These are phyloP conservation scores for Pampusana beccarii DNA, from an alignment of 2,113 vertebrate species.

Conservation along the genomic window DNA sequence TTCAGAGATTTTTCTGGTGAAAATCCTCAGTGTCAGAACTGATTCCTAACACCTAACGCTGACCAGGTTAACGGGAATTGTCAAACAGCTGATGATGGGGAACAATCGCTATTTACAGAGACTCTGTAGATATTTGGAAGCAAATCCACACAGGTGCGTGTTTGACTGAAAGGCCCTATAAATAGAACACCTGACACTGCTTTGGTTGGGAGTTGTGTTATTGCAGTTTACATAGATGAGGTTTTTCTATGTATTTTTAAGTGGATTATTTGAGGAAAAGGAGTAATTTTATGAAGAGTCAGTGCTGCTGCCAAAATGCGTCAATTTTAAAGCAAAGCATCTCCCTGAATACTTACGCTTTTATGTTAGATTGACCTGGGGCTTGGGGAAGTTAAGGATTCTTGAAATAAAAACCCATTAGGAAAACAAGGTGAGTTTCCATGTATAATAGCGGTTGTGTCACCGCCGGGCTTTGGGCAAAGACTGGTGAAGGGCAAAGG, in stretches of 20 bases:
- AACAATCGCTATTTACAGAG: not conserved
- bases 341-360: not conserved
- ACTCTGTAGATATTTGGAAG: not conserved
- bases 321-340: not conserved
- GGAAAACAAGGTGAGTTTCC: conserved; percentile 40
- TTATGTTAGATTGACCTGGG: conserved; percentile 2
- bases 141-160: not conserved
- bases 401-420: conserved; percentile 58
- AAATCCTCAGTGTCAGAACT: not conserved
- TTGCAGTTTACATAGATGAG: not conserved
- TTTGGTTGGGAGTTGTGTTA: not conserved
- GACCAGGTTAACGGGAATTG: not conserved
- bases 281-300: not conserved
- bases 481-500: conserved; percentile 55
- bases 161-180: not conserved
- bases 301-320: not conserved
- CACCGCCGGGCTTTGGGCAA: conserved; percentile 53
- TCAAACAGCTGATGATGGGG: not conserved
- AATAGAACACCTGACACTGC: not conserved
- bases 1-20: not conserved
- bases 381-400: conserved; percentile 39
- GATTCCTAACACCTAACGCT: fast-evolving
- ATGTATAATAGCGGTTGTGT: not conserved
- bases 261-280: conserved; percentile 1
- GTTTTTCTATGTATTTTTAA: not conserved